Evolutionary conservation across 2,797 vertebrate species (phyloP).

Genomic region (Enteromius viviparus): DNA sequence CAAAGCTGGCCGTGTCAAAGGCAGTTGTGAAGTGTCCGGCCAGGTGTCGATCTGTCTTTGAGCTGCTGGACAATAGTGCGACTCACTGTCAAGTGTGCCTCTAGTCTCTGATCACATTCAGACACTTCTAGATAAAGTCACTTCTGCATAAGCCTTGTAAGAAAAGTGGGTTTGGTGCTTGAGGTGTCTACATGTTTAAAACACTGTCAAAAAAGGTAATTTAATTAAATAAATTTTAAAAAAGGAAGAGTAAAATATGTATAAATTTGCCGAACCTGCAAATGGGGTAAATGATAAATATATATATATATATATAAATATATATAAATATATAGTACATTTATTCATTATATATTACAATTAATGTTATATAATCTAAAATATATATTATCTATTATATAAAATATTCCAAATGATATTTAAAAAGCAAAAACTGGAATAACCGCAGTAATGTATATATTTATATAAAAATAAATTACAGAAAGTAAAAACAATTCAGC

Average conservation of each 20-base stretch:
- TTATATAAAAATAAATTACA: not conserved
- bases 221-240: too few relatives aligned
- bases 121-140: not conserved
- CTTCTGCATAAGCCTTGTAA: not conserved
- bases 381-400: not conserved
- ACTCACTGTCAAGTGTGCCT: slow-evolving; percentile 71
- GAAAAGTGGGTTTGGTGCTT: not conserved
- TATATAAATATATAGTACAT: too few relatives aligned
- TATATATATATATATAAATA: too few relatives aligned
- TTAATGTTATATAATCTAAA: not conserved
- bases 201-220: too few relatives aligned
- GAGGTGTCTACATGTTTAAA: too few relatives aligned
- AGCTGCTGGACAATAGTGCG: slow-evolving; percentile 59
- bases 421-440: not conserved
- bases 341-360: not conserved
- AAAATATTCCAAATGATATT: not conserved
- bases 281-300: not conserved
- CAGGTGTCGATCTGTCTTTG: slow-evolving; percentile 70
- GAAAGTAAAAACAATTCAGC: not conserved
- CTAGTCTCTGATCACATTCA: not conserved
- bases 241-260: not conserved
- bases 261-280: not conserved
- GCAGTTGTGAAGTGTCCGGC: slow-evolving; percentile 66
- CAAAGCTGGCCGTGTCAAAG: slow-evolving; percentile 58
- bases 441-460: not conserved